Evolutionary conservation across 1,140 invertebrate genomes (phyloP).

Genomic region (Asbolus verrucosus): DNA sequence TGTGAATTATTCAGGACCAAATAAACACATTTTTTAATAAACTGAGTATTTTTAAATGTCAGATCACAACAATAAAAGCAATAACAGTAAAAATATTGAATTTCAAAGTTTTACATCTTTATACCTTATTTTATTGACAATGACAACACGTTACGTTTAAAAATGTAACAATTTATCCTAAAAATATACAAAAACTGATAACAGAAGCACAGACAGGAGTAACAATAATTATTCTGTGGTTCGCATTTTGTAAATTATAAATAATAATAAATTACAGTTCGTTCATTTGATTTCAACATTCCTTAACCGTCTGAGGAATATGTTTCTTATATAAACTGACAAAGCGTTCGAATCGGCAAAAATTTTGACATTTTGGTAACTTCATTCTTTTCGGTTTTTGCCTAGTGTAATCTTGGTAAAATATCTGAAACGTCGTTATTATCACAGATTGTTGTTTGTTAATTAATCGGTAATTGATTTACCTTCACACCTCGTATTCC

Average conservation of each 20-base stretch:
- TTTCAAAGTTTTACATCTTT: too few species aligned
- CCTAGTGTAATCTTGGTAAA: slow-evolving; percentile 30
- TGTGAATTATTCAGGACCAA: too few species aligned
- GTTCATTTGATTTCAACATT: slow-evolving; percentile 39
- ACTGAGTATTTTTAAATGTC: too few species aligned
- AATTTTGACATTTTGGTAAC: slow-evolving; percentile 54
- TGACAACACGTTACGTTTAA: too few species aligned
- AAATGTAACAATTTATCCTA: too few species aligned
- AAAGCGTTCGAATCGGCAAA: slow-evolving; percentile 62
- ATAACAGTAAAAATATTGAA: too few species aligned
- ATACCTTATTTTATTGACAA: too few species aligned
- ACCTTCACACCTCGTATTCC: slow-evolving; percentile 44
- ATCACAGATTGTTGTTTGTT: background rate
- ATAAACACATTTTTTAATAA: too few species aligned
- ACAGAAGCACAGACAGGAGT: too few species aligned
- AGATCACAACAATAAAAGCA: too few species aligned
- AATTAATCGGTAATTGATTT: background rate
- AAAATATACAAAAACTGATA: too few species aligned
- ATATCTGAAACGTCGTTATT: slow-evolving; percentile 27
- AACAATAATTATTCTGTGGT: too few species aligned
- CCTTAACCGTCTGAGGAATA: slow-evolving; percentile 33
- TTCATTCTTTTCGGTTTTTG: slow-evolving; percentile 48
- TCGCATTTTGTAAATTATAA: background rate
- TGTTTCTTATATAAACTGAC: slow-evolving; percentile 13
- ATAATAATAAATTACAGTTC: slow-evolving; percentile 22